Evolutionary conservation across 1,140 invertebrate species (phyloP), one percentile per base, ranked within the genome.

Genomic region (Heliothis virescens): DNA sequence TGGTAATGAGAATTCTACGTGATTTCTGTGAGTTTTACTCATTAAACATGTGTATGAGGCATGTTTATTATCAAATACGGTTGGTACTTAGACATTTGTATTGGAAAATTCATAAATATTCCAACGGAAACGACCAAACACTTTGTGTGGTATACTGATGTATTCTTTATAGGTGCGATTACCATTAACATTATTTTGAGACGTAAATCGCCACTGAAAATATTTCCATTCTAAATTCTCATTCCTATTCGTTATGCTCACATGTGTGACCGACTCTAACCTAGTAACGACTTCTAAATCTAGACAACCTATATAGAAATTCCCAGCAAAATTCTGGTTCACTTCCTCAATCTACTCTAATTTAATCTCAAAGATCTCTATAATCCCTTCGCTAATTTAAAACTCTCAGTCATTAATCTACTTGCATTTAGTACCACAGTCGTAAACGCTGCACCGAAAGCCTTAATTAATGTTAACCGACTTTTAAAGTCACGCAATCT

Each of bases 1-100:
- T 80, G 57, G 41, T 85, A 83, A 87, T 83, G 86, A 81, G 75
- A 83, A 67, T 74, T 76, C 82, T 81, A 81, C 86, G 85, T 87
- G 86, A 73, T 63, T 69, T 60, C 12, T 18, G 26, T 53, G 59
- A 74, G 16, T 74, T 86, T 81, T 82, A 67, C 59, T 76, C 73
- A 79, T 81, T 75, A 80, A 71, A 75, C 29, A 79, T 41, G 34
- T 4, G 34, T 34, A 34, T 34, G 34, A 34, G 11, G 52, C 18
- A 29, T 79, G 77, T 79, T 67, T 60, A 79, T 57, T 62, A 63
- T 63, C 75, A 65, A 72, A 57, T 82, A 82, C 78, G 55, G 63
- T 82, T 76, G 15, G 18, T 53, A 55, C 62, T 62, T 53, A 18
- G 9, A 62, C 16, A 62, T 74, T 52, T 60, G 55, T 53, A 55